These are phyloP conservation scores for Diacarnus erythraeanus DNA, from an alignment of 37 sponge, comb jelly and placozoan species.

Conservation along the genomic window DNA sequence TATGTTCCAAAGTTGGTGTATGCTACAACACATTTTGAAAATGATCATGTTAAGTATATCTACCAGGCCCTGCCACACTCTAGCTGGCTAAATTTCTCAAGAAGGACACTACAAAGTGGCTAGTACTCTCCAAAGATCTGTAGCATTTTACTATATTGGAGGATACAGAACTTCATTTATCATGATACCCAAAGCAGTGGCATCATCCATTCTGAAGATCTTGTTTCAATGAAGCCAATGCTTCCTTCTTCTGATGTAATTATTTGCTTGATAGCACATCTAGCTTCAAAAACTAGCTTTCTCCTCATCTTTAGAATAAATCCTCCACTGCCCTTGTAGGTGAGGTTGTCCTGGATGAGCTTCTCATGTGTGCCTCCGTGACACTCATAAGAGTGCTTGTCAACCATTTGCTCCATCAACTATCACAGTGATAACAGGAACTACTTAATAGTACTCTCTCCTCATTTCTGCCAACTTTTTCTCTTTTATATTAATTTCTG, in stretches of 20 bases:
- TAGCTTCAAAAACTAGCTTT: neutral
- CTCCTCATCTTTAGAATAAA: neutral
- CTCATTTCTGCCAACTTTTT: neutral
- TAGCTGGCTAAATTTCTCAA: too few relatives aligned
- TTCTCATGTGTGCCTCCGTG: conserved; percentile 39
- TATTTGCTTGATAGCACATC: neutral
- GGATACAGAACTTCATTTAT: neutral
- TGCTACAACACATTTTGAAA: too few relatives aligned
- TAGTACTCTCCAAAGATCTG: too few relatives aligned
- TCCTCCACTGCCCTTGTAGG: conserved; percentile 12
- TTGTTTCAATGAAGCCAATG: neutral
- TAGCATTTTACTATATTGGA: neutral
- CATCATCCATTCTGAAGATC: neutral
- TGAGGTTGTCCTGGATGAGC: conserved; percentile 41
- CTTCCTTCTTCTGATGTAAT: neutral
- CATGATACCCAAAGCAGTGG: neutral
- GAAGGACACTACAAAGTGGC: too few relatives aligned
- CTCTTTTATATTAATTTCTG: too few relatives aligned
- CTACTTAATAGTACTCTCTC: neutral
- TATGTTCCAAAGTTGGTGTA: too few relatives aligned
- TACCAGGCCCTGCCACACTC: too few relatives aligned
- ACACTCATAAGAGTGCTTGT: conserved; percentile 55
- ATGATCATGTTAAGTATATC: too few relatives aligned
- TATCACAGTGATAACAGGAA: neutral
- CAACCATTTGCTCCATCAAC: conserved; percentile 9